Evolutionary conservation across 2,113 vertebrate genomes (phyloP), one percentile per base, ranked within the genome.

Genomic region (Redunca redunca): DNA sequence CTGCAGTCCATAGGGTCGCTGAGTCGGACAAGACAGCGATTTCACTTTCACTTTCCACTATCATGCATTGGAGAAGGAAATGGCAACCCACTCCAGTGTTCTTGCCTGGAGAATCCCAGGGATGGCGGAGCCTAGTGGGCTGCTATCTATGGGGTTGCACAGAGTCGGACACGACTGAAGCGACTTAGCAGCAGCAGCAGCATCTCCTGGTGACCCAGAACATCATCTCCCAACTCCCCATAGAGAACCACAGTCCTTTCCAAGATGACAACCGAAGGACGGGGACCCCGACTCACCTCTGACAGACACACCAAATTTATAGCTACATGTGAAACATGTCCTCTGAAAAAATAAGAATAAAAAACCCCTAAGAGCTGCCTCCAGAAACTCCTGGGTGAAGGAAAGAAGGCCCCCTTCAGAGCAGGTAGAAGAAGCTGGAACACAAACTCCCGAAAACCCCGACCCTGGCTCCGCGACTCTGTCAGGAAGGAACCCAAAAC

Each of bases 401-500:
- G 14, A 67, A 14, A 43, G 33, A 53, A 52, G 36, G 7, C 36
- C 6, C 28, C 36, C 36, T 8, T 46, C 30, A 46, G 46, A 57
- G 36, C 16, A 6, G 3, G 2, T 6, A 30, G 23, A 36, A 36
- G 9, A 16, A 3, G 12, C 28, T 25, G 16, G 2, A 33, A 36
- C 17, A 15, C 6, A 30, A 0, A 15, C 12, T 50, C 40, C 1
- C 4, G 17, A 30, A 7, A 12, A 30, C 23, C 30, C 14, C 9
- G 2, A 3, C 12, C 12, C 26, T 9, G 3, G 19, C 55, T 8
- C 7, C 1, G 1, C 3, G 2, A n/a, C 33, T 9, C 6, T 25
- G 10, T 74, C 50, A 36, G 40, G 40, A 74, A 30, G 36, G 8
- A 93, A 33, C 19, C 46, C 46, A 10, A 87, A 80, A 33, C 46